phyloP scores from a whole-genome alignment of 1,140 invertebrate genomes.

The Archivesica marissinica region DNA sequence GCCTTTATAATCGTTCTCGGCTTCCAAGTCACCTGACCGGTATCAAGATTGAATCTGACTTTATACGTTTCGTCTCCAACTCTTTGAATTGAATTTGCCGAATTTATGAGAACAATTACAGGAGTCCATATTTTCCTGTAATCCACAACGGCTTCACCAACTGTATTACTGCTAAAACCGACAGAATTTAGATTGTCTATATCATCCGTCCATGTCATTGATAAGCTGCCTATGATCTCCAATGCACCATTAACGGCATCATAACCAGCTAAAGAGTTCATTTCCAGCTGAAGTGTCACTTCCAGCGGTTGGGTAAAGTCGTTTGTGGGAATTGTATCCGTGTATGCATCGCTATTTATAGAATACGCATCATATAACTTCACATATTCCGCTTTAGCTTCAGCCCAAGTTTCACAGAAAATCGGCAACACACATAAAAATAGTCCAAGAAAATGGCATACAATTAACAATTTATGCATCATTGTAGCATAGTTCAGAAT shows the following conservation, averaged over 20 bases:
- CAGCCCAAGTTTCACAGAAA: not conserved
- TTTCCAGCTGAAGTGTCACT: not conserved
- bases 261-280: constrained; percentile 37
- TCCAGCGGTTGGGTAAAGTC: not conserved
- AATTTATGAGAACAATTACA: constrained; percentile 45
- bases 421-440: not conserved
- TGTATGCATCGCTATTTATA: not conserved
- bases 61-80: constrained; percentile 38
- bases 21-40: constrained; percentile 41
- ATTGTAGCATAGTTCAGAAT: too few relatives aligned
- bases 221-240: constrained; percentile 33
- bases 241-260: constrained; percentile 42
- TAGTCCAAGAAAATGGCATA: not conserved
- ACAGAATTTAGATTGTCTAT: not conserved
- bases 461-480: not conserved
- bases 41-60: not conserved
- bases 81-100: constrained; percentile 20
- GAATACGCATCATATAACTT: constrained; percentile 21
- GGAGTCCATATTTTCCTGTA: constrained; percentile 42
- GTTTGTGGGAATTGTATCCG: not conserved
- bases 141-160: not conserved
- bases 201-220: constrained; percentile 33
- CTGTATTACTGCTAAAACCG: not conserved
- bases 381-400: constrained; percentile 6
- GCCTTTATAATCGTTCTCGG: constrained; percentile 10